Evolutionary conservation across 2,888 invertebrate genomes (phyloP).

Genomic region (Margaritifera margaritifera): DNA sequence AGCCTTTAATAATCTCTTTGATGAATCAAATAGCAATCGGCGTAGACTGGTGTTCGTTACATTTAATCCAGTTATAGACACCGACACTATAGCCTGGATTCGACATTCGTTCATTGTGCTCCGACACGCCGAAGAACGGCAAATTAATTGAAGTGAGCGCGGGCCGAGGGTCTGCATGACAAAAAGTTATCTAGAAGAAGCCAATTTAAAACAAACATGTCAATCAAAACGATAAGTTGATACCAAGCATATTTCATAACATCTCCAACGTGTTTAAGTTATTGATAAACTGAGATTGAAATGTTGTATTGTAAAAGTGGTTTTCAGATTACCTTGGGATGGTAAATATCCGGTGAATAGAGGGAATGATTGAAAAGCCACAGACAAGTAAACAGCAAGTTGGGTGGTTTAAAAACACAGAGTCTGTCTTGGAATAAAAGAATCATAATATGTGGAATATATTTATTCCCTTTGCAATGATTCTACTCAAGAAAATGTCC

Average conservation of each 20-base stretch:
- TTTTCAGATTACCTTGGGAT: too few species aligned
- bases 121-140: slow-evolving; percentile 2
- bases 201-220: slow-evolving; percentile 39
- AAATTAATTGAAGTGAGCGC: slow-evolving; percentile 35
- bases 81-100: slow-evolving; percentile 7
- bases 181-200: slow-evolving; percentile 27
- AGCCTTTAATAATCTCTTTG: slow-evolving; percentile 30
- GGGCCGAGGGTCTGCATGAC: slow-evolving; percentile 23
- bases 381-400: too few species aligned
- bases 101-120: slow-evolving; percentile 3
- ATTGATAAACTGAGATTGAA: slow-evolving; percentile 21
- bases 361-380: too few species aligned
- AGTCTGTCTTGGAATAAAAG: too few species aligned
- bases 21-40: slow-evolving; percentile 34
- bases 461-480: too few species aligned
- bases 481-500: too few species aligned
- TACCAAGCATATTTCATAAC: slow-evolving; percentile 41
- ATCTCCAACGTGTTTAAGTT: slow-evolving; percentile 17
- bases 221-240: slow-evolving; percentile 34
- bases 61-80: slow-evolving; percentile 22
- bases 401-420: too few species aligned
- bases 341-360: too few species aligned
- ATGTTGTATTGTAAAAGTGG: too few species aligned
- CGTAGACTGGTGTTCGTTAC: slow-evolving; percentile 24
- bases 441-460: too few species aligned